Percentiles rank a stretch among this genome's conserved stretches.
Conservation (phyloP, 2,113 vertebrate species). For the Herpetotheres cachinnans region DNA sequence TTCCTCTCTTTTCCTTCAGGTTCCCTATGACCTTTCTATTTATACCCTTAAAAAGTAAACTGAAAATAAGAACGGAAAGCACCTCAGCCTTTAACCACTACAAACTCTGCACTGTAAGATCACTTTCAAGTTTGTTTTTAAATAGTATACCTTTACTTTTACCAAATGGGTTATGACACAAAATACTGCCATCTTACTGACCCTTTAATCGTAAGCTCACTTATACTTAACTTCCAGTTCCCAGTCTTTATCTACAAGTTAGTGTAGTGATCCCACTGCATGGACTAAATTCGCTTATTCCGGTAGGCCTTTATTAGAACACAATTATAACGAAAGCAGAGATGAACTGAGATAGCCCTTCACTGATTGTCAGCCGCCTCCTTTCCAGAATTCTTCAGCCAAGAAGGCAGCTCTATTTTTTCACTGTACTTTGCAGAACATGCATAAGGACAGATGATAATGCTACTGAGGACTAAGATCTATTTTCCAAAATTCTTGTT, state of each 20-base stretch:
- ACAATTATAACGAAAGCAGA: background rate
- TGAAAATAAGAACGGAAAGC: background rate
- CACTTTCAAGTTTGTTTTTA: background rate
- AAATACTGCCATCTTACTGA: background rate
- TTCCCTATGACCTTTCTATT: background rate
- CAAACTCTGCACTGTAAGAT: background rate
- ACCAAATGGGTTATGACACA: background rate
- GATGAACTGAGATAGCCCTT: background rate
- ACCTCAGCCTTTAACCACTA: background rate
- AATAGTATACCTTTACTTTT: background rate
- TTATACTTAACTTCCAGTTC: background rate
- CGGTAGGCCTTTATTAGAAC: background rate
- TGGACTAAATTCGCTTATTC: background rate
- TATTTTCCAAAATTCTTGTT: background rate
- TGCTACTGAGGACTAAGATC: background rate
- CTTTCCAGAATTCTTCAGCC: background rate
- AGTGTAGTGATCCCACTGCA: background rate
- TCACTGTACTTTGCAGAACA: background rate
- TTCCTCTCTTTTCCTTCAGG: background rate
- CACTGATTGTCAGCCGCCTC: background rate
- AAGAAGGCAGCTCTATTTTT: background rate
- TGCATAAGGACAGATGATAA: background rate
- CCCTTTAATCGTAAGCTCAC: background rate
- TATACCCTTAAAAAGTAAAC: background rate
- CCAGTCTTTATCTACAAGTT: background rate